Base-by-base conservation (phyloP, 2,113 vertebrate genomes). In the Eudyptes chrysolophus region DNA sequence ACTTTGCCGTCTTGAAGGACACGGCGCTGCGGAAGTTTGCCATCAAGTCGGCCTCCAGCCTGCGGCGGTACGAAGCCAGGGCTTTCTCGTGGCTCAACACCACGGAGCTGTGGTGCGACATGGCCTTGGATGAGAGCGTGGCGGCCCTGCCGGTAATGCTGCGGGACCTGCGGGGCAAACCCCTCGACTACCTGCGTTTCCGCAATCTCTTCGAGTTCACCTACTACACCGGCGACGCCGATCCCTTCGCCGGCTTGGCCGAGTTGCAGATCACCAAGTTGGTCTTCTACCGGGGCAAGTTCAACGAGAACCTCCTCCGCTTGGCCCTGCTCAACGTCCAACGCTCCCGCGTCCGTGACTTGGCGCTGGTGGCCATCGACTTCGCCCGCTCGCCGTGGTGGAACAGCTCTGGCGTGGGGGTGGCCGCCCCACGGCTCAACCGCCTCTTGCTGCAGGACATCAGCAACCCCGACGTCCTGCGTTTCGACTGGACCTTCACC, bases 401-500 rank as follows among this genome's bases (percentile, higher is more conserved):
- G 89, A 74, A 96, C 19, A 82, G 98, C 26, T 96, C 84, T 5
- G 88, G 77, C 12, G 96, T 90, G 7, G 97, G 97, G 81, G 95
- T 97, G 55, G 97, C 91, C 18, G 68, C 98, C 60, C 97, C 99
- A 16, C 38, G 16, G 42, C 95, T 99, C 30, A 93, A 98, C 54
- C 72, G 62, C 11, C 75, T 99, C 87, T 92, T 98, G 84, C 97
- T 99, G 65, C n/a, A 76, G 98, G 98, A 99, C 58, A 98, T 99
- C 92, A 99, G 98, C 86, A 99, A 99, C 94, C 99, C 99, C 2
- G 99, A 99, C 49, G 86, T 99, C 51, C 95, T 99, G 78, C 97
- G 98, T 3, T 99, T 99, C 11, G 98, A 99, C 96, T 99, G 99
- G 98, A 98, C 98, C 68, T 99, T 99, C 82, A 99, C 98, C 26